Base-by-base conservation (phyloP, 2,888 invertebrate genomes). In the Toxonevra muliebris region DNA sequence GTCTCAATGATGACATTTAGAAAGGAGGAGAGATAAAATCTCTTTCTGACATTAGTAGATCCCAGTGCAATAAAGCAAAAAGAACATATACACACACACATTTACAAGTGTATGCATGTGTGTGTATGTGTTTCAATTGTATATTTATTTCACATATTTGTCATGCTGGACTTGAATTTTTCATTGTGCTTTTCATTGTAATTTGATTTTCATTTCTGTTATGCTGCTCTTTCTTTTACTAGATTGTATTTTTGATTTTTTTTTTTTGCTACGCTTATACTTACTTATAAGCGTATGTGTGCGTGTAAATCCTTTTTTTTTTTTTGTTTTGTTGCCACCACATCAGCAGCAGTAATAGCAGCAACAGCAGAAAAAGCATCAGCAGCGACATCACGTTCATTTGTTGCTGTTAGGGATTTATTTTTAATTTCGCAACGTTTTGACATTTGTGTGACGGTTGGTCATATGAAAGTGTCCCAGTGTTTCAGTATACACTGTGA, bases 371-470 rank as follows among this genome's bases (percentile, higher is more conserved):
- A n/a, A 4, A 15, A 48, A 48, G 48, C 48, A 48, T 2, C 48
- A 48, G 11, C 48, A 4, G 48, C 48, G 48, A 48, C 48, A 54
- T 59, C 66, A 61, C 66, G 65, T 60, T 17, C 50, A 52, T 45
- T 43, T 61, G 54, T 54, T 61, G 66, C 59, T 66, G 61, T 45
- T 54, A 50, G 66, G 66, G 66, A 66, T 66, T 66, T 66, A 61
- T 66, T 55, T 66, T 66, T 66, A 66, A 66, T 66, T 66, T 66
- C 55, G 54, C 42, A 66, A 61, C 66, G 30, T 61, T 66, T 66
- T 66, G 66, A 66, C 66, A 66, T 61, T 57, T 61, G 50, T 48
- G 48, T 55, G 59, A 55, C 66, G 12, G 30, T 30, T 30, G 30
- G 30, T 61, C 55, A 52, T 55, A 41, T 52, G 10, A 11, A 30